These are phyloP conservation scores for Blastomussa wellsi DNA, from an alignment of 92 coral and sea anemone genomes.

Conservation along the genomic window DNA sequence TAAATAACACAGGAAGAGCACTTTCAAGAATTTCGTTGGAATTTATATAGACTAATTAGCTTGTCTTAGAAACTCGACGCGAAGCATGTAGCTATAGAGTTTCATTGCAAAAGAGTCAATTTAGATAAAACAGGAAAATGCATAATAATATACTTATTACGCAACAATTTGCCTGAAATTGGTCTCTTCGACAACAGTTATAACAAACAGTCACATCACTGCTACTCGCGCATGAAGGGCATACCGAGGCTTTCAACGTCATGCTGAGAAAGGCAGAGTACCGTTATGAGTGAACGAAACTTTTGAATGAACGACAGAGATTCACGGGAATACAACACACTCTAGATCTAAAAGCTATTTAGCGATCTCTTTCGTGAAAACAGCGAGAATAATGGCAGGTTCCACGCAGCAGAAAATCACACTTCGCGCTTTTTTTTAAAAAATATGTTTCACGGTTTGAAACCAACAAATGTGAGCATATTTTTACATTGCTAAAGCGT, in stretches of 20 bases:
- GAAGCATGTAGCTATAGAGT: neutral
- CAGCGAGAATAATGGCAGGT: neutral
- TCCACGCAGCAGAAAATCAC: neutral
- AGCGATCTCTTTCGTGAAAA: neutral
- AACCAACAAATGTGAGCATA: neutral
- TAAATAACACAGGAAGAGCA: neutral
- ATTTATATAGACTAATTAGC: neutral
- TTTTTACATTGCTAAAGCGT: neutral
- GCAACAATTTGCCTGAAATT: conserved; percentile 1
- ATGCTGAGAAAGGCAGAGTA: neutral
- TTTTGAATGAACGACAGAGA: neutral
- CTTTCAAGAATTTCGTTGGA: neutral
- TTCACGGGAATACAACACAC: neutral
- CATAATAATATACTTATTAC: neutral
- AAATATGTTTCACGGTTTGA: neutral
- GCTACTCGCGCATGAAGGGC: neutral
- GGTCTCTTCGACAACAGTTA: neutral
- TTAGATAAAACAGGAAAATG: neutral
- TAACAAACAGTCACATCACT: neutral
- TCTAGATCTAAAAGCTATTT: neutral
- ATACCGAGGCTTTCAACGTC: neutral
- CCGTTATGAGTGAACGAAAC: neutral
- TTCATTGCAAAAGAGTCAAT: neutral
- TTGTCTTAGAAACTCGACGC: neutral
- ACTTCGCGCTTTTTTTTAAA: neutral